Conservation (phyloP, 1,140 invertebrate genomes). For the Drosophila equinoxialis region DNA sequence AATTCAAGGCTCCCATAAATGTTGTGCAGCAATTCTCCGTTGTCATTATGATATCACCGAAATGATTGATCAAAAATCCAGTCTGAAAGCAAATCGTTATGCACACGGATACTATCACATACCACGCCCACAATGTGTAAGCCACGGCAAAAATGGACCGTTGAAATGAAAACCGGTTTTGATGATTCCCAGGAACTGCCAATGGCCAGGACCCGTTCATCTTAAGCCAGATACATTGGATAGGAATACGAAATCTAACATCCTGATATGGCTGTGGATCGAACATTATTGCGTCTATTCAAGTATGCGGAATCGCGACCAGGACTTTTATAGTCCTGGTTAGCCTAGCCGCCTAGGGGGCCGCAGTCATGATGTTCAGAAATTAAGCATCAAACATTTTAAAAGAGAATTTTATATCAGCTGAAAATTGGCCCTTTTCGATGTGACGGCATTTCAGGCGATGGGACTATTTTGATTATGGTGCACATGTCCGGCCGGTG, state of each 20-base stretch:
- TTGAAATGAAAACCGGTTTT: background rate
- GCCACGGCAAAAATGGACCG: constrained; percentile 17
- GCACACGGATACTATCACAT: constrained; percentile 67
- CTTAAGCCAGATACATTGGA: constrained; percentile 77
- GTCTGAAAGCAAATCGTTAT: constrained; percentile 75
- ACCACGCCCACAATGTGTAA: constrained; percentile 72
- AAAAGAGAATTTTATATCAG: constrained; percentile 42
- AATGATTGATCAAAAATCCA: constrained; percentile 58
- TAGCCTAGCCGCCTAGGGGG: too few relatives aligned
- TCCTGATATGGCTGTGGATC: constrained; percentile 26
- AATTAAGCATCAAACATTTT: constrained; percentile 12
- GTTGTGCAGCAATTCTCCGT: constrained; percentile 81
- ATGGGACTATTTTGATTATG: constrained; percentile 4
- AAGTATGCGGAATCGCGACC: background rate
- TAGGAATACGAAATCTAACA: constrained; percentile 58
- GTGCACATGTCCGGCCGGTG: background rate
- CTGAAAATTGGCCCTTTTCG: constrained; percentile 33
- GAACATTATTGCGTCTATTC: constrained; percentile 28
- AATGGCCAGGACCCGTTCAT: constrained; percentile 80
- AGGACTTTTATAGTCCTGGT: constrained; percentile 33
- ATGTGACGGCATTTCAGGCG: background rate
- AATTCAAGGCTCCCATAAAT: constrained; percentile 77
- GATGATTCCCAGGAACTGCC: background rate
- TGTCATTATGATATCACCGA: constrained; percentile 73
- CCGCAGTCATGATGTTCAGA: background rate